Base-by-base conservation (phyloP, 2,888 invertebrate genomes). In the Drosophila helvetica region DNA sequence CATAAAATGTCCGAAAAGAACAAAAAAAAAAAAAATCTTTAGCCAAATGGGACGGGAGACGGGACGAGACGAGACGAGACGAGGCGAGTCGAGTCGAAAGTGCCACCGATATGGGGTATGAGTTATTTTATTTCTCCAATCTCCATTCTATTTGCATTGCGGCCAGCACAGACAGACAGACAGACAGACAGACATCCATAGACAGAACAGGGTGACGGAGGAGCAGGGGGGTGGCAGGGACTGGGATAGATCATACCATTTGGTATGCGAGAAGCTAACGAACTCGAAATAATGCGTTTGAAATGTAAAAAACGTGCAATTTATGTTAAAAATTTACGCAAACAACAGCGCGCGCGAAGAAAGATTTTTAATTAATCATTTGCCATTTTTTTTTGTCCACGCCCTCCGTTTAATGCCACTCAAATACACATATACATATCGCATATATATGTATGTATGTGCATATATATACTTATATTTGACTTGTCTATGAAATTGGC, bases 211-310 rank as follows among this genome's bases (percentile, higher is more conserved):
- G 7, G 22, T 22, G 22, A 22, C 22, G 22, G 22, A 7, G 38
- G 2, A 2, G 25, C 25, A 25, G 25, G 25, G 25, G 25, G 5
- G 4, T 53, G 17, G 25, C 8, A 1, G 38, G 18, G 47, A 8
- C 17, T 18, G 42, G 9, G 30, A 55, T 17, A 17, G 46, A 54
- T 53, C 47, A 60, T 27, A 59, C 68, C 47, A 89, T 89, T 90
- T 88, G 77, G 87, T 88, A 90, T 90, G 88, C 90, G 69, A 55
- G 75, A 79, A 89, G 81, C 80, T 91, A 91, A 91, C 91, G 91
- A 91, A 91, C 91, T 91, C 65, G 90, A 91, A 91, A 87, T 91
- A 91, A 91, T 88, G 88, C 90, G 90, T 90, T 91, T 90, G 90
- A 90, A 89, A 90, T 90, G 88, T 89, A 84, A 89, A 89, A 86